These are phyloP conservation scores for Macropodus opercularis DNA, from an alignment of 2,797 vertebrate species.

Conservation along the genomic window DNA sequence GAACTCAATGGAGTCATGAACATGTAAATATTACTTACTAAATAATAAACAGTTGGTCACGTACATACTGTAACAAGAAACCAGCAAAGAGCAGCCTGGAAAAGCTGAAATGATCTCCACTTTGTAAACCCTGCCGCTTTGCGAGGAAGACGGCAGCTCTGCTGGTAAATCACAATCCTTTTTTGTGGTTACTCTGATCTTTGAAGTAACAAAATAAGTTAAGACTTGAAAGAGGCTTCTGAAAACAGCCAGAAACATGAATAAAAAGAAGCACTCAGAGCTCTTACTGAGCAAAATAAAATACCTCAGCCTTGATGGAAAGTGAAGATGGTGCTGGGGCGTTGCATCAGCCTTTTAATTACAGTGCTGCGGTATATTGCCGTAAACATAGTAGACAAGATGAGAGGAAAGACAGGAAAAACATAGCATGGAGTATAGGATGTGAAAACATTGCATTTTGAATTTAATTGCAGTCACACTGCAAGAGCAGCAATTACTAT, in stretches of 20 bases:
- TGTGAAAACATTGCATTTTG: conserved; percentile 28
- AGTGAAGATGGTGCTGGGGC: conserved; percentile 26
- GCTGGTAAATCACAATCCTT: conserved; percentile 37
- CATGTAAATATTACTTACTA: too few relatives aligned
- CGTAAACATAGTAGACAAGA: conserved; percentile 44
- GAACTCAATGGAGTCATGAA: too few relatives aligned
- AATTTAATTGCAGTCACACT: not conserved
- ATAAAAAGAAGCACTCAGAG: conserved; percentile 29
- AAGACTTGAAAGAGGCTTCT: conserved; percentile 54
- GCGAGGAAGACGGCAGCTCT: conserved; percentile 25
- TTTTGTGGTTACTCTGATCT: conserved; percentile 40
- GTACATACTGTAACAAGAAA: conserved; percentile 3
- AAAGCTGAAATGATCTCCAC: conserved; percentile 17
- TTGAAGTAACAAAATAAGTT: conserved; percentile 37
- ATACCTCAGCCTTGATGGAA: conserved; percentile 43
- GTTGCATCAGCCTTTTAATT: conserved; percentile 58
- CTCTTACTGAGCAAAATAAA: conserved; percentile 23
- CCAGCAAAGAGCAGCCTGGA: conserved; percentile 1
- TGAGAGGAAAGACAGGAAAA: conserved; percentile 50
- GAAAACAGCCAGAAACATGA: conserved; percentile 35
- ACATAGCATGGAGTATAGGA: conserved; percentile 12
- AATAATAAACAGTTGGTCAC: not conserved
- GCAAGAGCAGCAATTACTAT: conserved; percentile 5
- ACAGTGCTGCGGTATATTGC: conserved; percentile 21
- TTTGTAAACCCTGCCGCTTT: conserved; percentile 26